These are phyloP conservation scores for Leptodactylus fallax DNA, from an alignment of 2,797 vertebrate genomes.

Conservation along the genomic window DNA sequence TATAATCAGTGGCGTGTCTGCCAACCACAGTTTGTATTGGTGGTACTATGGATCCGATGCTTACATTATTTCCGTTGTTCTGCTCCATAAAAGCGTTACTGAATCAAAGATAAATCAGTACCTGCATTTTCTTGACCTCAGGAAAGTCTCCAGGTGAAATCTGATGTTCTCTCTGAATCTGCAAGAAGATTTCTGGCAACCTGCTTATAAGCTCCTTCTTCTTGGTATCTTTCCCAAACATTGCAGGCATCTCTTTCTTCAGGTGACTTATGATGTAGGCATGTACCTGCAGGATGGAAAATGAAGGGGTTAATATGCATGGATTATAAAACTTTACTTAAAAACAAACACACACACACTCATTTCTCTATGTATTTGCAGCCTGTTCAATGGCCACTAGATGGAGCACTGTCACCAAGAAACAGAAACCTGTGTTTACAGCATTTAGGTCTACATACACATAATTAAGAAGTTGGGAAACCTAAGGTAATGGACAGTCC, in stretches of 20 bases:
- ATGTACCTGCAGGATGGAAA: slow-evolving; percentile 83
- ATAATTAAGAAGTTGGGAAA: too few relatives aligned
- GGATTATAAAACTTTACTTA: too few relatives aligned
- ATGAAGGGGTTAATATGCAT: neutral
- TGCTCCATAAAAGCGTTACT: too few relatives aligned
- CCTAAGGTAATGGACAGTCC: too few relatives aligned
- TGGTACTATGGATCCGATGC: too few relatives aligned
- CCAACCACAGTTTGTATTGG: too few relatives aligned
- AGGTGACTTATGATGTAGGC: slow-evolving; percentile 97
- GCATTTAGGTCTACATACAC: neutral
- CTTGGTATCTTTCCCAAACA: slow-evolving; percentile 96
- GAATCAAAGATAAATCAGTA: slow-evolving; percentile 65
- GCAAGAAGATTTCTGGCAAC: slow-evolving; percentile 90
- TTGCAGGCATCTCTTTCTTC: slow-evolving; percentile 96
- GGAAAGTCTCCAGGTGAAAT: slow-evolving; percentile 97
- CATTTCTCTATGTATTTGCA: neutral
- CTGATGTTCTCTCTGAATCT: slow-evolving; percentile 92
- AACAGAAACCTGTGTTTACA: neutral
- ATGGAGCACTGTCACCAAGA: neutral
- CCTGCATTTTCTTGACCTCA: slow-evolving; percentile 95
- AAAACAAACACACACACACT: neutral
- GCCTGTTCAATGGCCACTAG: neutral
- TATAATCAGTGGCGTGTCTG: too few relatives aligned
- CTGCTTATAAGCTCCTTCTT: slow-evolving; percentile 90
- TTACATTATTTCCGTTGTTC: too few relatives aligned